Evolutionary conservation across 2,888 invertebrate species (phyloP), one percentile per base, ranked within the genome.

Genomic region (Cerceris ruficornis): DNA sequence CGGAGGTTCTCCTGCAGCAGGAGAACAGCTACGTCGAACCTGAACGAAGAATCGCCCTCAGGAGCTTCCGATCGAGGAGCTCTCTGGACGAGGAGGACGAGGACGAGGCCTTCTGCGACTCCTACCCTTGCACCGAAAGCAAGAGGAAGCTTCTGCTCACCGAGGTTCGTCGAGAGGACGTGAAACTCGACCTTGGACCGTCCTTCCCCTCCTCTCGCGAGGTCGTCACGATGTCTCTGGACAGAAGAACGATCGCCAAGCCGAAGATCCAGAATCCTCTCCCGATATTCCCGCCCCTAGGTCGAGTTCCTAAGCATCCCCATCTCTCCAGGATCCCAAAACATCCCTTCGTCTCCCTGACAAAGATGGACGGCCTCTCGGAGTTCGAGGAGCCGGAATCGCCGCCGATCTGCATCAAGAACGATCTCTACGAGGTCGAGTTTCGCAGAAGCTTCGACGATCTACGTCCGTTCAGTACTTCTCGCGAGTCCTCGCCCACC

Each of bases 111-210:
- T n/a, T 13, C n/a, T n/a, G 5, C 9, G 49, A 68, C 28, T 0
- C 55, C 6, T 13, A 15, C 28, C 2, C 0, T 0, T 70, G 28
- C 0, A 43, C 9, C 0, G 13, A 0, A 0, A 14, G 11, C 15
- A 6, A 11, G 14, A 75, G 54, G 17, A 83, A 73, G 59, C 43
- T 89, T 0, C 4, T 85, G 1, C 65, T 90, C 7, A 81, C 79
- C 39, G 90, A 90, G 64, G 67, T 89, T 0, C 80, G 86, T 0
- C 77, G 87, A 6, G 83, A 84, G 7, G 77, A 87, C 0, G 43
- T 90, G 17, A 75, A 82, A 7, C 28, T 81, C 1, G 86, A 88
- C 8, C 72, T 86, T 0, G 86, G 86, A 0, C 85, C 88, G 0
- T 49, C 41, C 0, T 87, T 77, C 50, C 86, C 86, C 0, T 7